Evolutionary conservation across 2,888 invertebrate genomes (phyloP).

Genomic region (Bombyx huttoni): DNA sequence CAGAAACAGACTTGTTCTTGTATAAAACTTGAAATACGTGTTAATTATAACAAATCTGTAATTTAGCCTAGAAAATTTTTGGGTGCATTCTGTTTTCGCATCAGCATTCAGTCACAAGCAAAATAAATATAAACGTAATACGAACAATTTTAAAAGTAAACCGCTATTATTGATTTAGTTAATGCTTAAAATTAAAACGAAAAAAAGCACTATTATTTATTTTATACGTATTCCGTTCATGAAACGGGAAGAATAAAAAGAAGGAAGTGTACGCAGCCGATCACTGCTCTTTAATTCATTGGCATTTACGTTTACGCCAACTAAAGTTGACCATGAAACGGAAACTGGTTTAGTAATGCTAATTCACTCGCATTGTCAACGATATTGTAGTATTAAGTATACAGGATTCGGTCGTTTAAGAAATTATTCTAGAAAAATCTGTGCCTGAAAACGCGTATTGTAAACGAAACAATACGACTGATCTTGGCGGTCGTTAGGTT

Average conservation of each 20-base stretch:
- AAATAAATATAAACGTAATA: too few relatives aligned
- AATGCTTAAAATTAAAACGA: too few relatives aligned
- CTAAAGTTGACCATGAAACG: constrained; percentile 42
- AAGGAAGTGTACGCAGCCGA: constrained; percentile 29
- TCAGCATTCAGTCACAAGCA: too few relatives aligned
- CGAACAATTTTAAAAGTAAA: too few relatives aligned
- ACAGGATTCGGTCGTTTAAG: not conserved
- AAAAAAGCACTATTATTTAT: not conserved
- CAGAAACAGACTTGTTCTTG: too few relatives aligned
- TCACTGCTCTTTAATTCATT: constrained; percentile 22
- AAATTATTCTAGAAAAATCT: not conserved
- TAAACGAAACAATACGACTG: not conserved
- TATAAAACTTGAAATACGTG: too few relatives aligned
- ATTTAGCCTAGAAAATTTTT: too few relatives aligned
- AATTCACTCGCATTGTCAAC: constrained; percentile 12
- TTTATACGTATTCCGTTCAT: not conserved
- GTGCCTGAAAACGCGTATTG: not conserved
- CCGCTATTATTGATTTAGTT: too few relatives aligned
- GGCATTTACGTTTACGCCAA: constrained; percentile 36
- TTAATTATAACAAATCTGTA: too few relatives aligned
- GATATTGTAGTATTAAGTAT: not conserved
- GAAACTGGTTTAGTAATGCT: constrained; percentile 40
- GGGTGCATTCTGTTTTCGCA: too few relatives aligned
- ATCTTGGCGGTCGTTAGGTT: not conserved
- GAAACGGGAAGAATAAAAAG: constrained; percentile 19